These are phyloP conservation scores for Centropus bengalensis DNA, from an alignment of 2,113 vertebrate genomes.

Conservation along the genomic window DNA sequence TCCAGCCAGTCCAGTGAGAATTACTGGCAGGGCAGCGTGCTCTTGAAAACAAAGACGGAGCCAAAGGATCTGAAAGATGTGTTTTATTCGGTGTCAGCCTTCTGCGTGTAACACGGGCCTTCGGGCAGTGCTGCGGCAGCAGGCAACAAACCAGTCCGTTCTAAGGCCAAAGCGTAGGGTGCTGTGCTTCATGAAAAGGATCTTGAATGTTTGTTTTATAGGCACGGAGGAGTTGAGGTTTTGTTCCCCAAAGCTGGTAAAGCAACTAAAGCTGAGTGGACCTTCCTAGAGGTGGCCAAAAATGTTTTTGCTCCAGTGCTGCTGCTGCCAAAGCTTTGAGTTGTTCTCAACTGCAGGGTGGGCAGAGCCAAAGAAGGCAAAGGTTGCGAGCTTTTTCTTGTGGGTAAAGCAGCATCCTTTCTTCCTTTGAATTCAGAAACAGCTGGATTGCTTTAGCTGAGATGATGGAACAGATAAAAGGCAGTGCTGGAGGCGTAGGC, in stretches of 20 bases:
- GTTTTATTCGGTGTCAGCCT: background rate
- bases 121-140: background rate
- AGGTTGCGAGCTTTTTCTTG: background rate
- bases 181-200: background rate
- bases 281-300: background rate
- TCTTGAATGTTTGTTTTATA: background rate
- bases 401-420: background rate
- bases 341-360: background rate
- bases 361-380: background rate
- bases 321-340: background rate
- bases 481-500: background rate
- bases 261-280: background rate
- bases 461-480: background rate
- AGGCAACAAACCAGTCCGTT: background rate
- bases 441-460: constrained; percentile 4
- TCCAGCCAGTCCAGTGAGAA: background rate
- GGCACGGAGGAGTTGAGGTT: background rate
- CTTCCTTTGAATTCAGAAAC: background rate
- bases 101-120: background rate
- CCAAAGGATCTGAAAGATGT: background rate
- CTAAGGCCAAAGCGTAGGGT: background rate
- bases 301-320: background rate
- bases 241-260: background rate
- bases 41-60: background rate
- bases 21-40: background rate